Base-by-base conservation (phyloP, 1,140 invertebrate species). In the Tribolium madens region DNA sequence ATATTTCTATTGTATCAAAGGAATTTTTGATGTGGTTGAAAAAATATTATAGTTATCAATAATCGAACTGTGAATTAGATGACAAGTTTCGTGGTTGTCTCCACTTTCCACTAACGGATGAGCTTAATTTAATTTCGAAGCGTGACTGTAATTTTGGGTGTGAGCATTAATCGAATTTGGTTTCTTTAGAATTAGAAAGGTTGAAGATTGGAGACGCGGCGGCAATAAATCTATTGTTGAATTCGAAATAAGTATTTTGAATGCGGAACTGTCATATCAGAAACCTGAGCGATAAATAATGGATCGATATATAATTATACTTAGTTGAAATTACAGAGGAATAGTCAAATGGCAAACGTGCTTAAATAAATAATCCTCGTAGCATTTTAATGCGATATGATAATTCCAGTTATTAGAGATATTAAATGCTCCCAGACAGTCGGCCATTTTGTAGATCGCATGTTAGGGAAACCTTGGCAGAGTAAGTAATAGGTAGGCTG, bases 401-500 rank as follows among this genome's bases (percentile, higher is more conserved):
- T 83, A 83, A 83, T 83, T 80, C 76, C 78, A 81, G 81, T 83
- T 80, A 83, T 83, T 83, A 81, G 53, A 73, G 74, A 76, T 80
- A 82, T 81, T 80, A 78, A 81, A 78, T 81, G 78, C 76, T 76
- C 69, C 77, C 68, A 81, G 81, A 79, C 79, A 78, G 78, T 76
- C 81, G 78, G 83, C 83, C 83, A 83, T 83, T 83, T 83, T 83
- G 83, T 83, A 50, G 76, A 81, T 83, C 79, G 81, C 81, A 82
- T 82, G 82, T 79, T 74, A 78, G 73, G 53, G 17, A 80, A 80
- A 79, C 81, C 81, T 81, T 81, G 80, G 79, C 76, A 81, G 74
- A 57, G 78, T 77, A 81, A 79, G 77, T 81, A 82, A 82, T 82
- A 82, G 80, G 80, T 81, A 81, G 72, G 72, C 73, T 82, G 76